A percentile compares a stretch with the other conserved stretches of the same genome.
These are phyloP conservation scores for Amniataba percoides DNA, from an alignment of 2,797 vertebrate species.

Conservation along the genomic window DNA sequence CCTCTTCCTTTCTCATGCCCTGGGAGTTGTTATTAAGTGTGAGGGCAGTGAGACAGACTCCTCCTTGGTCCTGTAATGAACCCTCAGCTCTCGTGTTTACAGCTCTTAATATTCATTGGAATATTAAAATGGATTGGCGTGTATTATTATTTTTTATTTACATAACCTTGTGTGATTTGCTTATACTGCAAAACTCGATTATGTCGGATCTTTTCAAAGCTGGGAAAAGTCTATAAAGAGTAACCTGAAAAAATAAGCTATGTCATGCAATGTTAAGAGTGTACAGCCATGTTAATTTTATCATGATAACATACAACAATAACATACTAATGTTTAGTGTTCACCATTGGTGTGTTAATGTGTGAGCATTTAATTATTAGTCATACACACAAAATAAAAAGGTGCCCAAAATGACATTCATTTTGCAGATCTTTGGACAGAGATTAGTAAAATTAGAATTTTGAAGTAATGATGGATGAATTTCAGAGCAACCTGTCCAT, in stretches of 20 bases:
- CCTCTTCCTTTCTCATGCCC: neutral
- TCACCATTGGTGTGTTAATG: neutral
- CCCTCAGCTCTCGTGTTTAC: conserved; percentile 30
- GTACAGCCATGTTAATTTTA: neutral
- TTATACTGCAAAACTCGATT: neutral
- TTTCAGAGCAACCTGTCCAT: too few species aligned
- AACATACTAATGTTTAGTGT: neutral
- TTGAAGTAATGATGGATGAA: neutral
- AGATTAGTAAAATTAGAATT: neutral
- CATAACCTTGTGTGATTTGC: conserved; percentile 9
- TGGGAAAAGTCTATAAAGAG: conserved; percentile 3
- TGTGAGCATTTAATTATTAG: neutral
- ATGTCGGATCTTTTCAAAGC: conserved; percentile 3
- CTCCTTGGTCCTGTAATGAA: conserved; percentile 38
- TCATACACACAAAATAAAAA: neutral
- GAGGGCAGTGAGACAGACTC: conserved; percentile 19
- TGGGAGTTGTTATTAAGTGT: conserved; percentile 36
- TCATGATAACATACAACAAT: neutral
- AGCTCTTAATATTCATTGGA: conserved; percentile 57
- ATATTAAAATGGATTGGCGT: conserved; percentile 47
- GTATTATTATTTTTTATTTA: conserved; percentile 23
- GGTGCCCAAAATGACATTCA: neutral
- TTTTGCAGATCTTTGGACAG: neutral
- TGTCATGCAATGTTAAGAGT: neutral
- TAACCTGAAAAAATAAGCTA: neutral